These are phyloP conservation scores for Frieseomelitta varia DNA, from an alignment of 1,140 invertebrate genomes.

Conservation along the genomic window DNA sequence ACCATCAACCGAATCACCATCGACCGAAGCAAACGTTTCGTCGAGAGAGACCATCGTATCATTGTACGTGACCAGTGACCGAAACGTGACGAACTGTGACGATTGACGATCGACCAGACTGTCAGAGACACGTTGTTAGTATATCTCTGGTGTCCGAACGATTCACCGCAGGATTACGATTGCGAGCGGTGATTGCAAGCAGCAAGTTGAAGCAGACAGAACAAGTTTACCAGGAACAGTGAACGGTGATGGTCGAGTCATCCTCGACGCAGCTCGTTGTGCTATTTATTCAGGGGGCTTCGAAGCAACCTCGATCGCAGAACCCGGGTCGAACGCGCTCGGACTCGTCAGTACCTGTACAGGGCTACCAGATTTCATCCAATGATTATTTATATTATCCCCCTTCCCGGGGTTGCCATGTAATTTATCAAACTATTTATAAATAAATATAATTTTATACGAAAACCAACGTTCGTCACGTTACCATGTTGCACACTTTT, in stretches of 20 bases:
- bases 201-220: conserved; percentile 8
- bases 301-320: conserved; percentile 27
- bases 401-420: conserved; percentile 69
- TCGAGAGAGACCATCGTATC: not conserved
- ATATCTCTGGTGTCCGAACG: not conserved
- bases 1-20: too few species aligned
- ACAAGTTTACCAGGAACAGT: conserved; percentile 42
- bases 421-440: conserved; percentile 82
- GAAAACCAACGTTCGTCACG: not conserved
- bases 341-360: conserved; percentile 75
- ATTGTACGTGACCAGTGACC: conserved; percentile 45
- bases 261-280: conserved; percentile 42
- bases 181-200: not conserved
- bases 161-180: not conserved
- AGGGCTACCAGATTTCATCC: conserved; percentile 72
- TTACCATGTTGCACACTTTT: not conserved
- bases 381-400: conserved; percentile 80
- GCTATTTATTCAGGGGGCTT: conserved; percentile 45
- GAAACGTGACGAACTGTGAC: conserved; percentile 41
- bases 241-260: conserved; percentile 48
- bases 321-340: conserved; percentile 46
- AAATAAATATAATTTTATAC: conserved; percentile 80
- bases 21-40: not conserved
- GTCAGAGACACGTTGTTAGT: not conserved
- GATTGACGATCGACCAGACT: conserved; percentile 13